Base-by-base conservation (phyloP, 1,140 invertebrate genomes). In the Agraylea sexmaculata region DNA sequence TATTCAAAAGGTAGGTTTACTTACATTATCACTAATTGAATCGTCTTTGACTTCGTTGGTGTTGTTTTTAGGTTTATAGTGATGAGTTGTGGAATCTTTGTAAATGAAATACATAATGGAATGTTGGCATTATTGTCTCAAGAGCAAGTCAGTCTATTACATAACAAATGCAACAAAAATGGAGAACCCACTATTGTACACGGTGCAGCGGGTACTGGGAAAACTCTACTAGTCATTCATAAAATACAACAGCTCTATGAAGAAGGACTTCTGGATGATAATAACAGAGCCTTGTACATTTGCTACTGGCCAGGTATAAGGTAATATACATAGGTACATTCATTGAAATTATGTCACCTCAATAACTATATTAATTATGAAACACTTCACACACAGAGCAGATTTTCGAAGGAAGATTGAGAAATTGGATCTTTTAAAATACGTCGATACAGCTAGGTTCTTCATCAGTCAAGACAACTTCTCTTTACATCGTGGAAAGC, bases 281-380 rank as follows among this genome's bases (percentile, higher is more conserved):
- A 55, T 4, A 57, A 58, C 31, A 42, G 55, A 31, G 57, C 57
- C 13, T 38, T 61, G 2, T 58, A 58, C 22, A 53, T 61, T 34
- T 61, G 56, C 35, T 61, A 59, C 43, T 61, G 59, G 59, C 59
- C 58, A 11, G 59, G 59, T 28, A 58, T 60, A 12, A 51, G 53
- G 58, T 60, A 51, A 42, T 10, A n/a, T n/a, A n/a, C n/a, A n/a
- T n/a, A n/a, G n/a, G n/a, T n/a, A n/a, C n/a, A n/a, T n/a, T n/a
- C n/a, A n/a, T n/a, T n/a, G n/a, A n/a, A n/a, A n/a, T n/a, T n/a
- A n/a, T n/a, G n/a, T n/a, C n/a, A n/a, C n/a, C n/a, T n/a, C n/a
- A n/a, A n/a, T n/a, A n/a, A n/a, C n/a, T n/a, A n/a, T n/a, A n/a
- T n/a, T n/a, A n/a, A n/a, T n/a, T n/a, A n/a, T n/a, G n/a, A n/a